Evolutionary conservation across 1,140 invertebrate genomes (phyloP).

Genomic region (Aphidius ervi): DNA sequence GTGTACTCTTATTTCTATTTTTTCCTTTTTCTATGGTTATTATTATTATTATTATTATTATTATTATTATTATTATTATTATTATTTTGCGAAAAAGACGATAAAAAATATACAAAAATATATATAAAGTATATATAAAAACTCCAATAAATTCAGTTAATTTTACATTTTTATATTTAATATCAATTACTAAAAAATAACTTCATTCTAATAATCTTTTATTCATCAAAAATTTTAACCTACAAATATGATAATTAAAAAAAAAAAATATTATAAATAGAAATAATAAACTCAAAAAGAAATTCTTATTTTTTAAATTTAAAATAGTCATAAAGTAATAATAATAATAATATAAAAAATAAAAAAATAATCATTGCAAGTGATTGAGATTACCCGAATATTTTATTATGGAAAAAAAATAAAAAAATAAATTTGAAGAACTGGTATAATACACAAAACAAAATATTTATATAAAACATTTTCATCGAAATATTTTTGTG

Average conservation of each 20-base stretch:
- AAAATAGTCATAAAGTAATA: background rate
- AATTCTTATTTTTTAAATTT: background rate
- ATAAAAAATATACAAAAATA: no score
- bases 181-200: no score
- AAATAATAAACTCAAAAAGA: no score
- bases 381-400: constrained; percentile 24
- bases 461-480: constrained; percentile 17
- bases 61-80: background rate
- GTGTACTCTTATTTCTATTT: constrained; percentile 15
- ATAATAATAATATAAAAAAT: constrained; percentile 1
- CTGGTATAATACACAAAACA: constrained; percentile 27
- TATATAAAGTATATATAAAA: no score
- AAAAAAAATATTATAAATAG: no score
- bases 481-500: constrained; percentile 8
- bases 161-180: no score
- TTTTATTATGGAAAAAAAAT: constrained; percentile 42
- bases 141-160: no score
- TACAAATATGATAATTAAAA: no score
- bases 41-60: background rate
- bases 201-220: no score
- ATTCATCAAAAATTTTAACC: no score
- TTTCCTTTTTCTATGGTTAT: constrained; percentile 9
- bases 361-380: constrained; percentile 19
- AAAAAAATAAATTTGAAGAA: background rate
- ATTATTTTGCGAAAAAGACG: background rate